Percentiles rank a stretch among this genome's conserved stretches.
Conservation (phyloP, 2,888 invertebrate genomes). For the Euzophera pinguis region DNA sequence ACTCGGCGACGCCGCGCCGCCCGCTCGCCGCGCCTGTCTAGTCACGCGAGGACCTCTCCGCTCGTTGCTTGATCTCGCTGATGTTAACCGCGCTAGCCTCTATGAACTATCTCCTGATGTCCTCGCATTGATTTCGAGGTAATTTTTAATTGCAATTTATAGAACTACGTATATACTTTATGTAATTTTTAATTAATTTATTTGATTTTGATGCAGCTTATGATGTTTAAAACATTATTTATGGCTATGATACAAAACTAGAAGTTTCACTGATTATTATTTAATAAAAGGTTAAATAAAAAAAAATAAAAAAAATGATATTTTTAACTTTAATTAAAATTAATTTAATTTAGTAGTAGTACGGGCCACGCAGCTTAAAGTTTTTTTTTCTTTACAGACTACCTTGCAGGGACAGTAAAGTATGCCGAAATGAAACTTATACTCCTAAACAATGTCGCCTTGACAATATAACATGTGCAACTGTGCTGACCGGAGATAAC, state of each 20-base stretch:
- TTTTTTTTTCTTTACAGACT: constrained; percentile 42
- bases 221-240: too few species aligned
- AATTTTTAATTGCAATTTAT: background rate
- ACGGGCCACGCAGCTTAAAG: too few species aligned
- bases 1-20: constrained; percentile 47
- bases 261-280: too few species aligned
- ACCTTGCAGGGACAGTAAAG: constrained; percentile 32
- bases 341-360: too few species aligned
- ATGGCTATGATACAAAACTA: too few species aligned
- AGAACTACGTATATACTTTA: too few species aligned
- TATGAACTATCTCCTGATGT: constrained; percentile 28
- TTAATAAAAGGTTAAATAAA: too few species aligned
- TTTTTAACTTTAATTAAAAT: too few species aligned
- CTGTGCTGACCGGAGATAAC: constrained; percentile 39
- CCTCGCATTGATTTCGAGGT: constrained; percentile 10
- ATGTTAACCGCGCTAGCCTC: constrained; percentile 28
- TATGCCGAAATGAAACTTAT: constrained; percentile 64
- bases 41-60: constrained; percentile 31
- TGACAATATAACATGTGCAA: constrained; percentile 34
- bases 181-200: too few species aligned
- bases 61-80: constrained; percentile 53
- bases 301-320: too few species aligned
- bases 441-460: constrained; percentile 77
- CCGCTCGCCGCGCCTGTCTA: constrained; percentile 46
- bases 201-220: too few species aligned